These are phyloP conservation scores for Steinernema hermaphroditum DNA, from an alignment of 2,888 invertebrate species.

Conservation along the genomic window DNA sequence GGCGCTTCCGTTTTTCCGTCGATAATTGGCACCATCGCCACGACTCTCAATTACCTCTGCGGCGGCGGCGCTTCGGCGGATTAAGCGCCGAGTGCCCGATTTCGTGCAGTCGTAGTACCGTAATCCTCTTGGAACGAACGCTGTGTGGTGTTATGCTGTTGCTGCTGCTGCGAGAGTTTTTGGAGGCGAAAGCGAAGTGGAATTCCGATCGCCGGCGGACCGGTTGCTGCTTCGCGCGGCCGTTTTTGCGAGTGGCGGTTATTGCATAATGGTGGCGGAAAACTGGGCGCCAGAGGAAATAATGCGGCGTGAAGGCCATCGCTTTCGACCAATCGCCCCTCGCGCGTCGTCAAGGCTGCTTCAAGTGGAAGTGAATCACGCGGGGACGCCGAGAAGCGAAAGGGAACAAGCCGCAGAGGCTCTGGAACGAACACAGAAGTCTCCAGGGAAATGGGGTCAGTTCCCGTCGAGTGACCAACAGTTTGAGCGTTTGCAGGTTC, in stretches of 20 bases:
- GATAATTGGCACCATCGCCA: background rate
- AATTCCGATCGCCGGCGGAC: slow-evolving; percentile 30
- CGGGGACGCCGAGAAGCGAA: slow-evolving; percentile 5
- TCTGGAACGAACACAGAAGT: background rate
- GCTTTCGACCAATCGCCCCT: background rate
- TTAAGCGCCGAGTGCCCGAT: background rate
- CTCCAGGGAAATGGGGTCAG: slow-evolving; percentile 18
- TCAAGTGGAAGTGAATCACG: slow-evolving; percentile 22
- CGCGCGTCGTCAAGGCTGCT: slow-evolving; percentile 26
- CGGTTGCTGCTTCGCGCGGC: slow-evolving; percentile 28
- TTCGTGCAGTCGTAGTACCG: background rate
- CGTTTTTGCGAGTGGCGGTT: slow-evolving; percentile 30
- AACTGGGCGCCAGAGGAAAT: slow-evolving; percentile 30
- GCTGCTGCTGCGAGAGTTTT: slow-evolving; percentile 3
- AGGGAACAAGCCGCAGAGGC: background rate
- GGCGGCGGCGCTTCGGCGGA: background rate
- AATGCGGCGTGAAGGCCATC: slow-evolving; percentile 31
- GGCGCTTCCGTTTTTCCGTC: background rate
- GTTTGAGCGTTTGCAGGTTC: slow-evolving; percentile 8
- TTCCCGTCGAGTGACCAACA: slow-evolving; percentile 19
- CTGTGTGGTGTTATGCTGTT: slow-evolving; percentile 1
- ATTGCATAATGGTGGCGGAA: slow-evolving; percentile 30
- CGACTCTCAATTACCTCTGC: slow-evolving; percentile 13
- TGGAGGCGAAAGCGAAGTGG: slow-evolving; percentile 25
- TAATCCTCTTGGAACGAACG: slow-evolving; percentile 13